Evolutionary conservation across 2,888 invertebrate species (phyloP).

Genomic region (Blomia tropicalis): DNA sequence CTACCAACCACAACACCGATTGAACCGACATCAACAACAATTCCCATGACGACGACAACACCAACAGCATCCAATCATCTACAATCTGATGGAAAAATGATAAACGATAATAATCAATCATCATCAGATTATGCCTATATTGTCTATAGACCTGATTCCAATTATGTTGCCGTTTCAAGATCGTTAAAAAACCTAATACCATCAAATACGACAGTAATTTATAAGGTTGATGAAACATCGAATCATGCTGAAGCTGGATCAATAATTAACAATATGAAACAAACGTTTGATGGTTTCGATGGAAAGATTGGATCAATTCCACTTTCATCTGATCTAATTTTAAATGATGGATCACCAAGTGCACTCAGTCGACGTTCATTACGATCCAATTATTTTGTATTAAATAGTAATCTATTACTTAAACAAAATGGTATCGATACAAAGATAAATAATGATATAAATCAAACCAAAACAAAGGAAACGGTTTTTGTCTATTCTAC

Average conservation of each 20-base stretch:
- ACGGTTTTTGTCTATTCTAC: constrained; percentile 14
- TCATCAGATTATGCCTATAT: constrained; percentile 5
- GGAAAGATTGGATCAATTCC: not conserved
- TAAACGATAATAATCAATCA: no score
- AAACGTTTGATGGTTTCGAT: not conserved
- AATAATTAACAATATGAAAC: not conserved
- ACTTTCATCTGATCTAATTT: not conserved
- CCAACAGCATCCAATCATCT: no score
- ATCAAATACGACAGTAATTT: not conserved
- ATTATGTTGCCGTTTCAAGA: not conserved
- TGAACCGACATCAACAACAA: no score
- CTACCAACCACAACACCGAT: no score
- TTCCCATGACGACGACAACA: no score
- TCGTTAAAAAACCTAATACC: not conserved
- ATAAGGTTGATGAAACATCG: constrained; percentile 13
- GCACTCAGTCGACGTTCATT: not conserved
- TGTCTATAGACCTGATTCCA: not conserved
- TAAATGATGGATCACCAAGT: not conserved
- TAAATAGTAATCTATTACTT: constrained; percentile 2
- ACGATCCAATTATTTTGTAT: constrained; percentile 4
- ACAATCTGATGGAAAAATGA: no score
- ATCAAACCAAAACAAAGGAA: not conserved
- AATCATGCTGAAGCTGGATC: not conserved
- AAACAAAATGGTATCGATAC: not conserved
- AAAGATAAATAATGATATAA: not conserved